Evolutionary conservation across 2,797 vertebrate genomes (phyloP), one percentile per base, ranked within the genome.

Genomic region (Okamejei kenojei): DNA sequence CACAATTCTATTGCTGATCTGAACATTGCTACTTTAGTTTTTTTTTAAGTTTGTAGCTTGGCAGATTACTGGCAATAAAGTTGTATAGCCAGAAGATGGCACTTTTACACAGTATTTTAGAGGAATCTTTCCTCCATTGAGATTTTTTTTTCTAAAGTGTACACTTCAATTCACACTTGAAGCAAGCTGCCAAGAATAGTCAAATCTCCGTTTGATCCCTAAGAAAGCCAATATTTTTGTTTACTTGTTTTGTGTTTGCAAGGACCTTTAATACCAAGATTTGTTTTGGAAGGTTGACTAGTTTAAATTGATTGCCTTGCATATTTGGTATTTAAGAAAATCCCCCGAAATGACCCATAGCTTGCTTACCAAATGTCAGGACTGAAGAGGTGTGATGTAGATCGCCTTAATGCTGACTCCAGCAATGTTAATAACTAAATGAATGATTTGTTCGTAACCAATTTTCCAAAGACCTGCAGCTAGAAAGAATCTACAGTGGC

Each of bases 31-130:
- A 35, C 29, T 82, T 82, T 10, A 88, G 84, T 88, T 54, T 63
- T 54, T 54, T 45, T 45, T 45, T 45, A 88, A 61, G 10, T 68
- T 9, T 65, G 54, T 63, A 21, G 63, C 21, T 90, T 38, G 63
- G 11, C 29, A 35, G 32, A n/a, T 38, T 74, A 35, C 26, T 91
- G 9, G 90, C 35, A 91, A 10, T 91, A 74, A 74, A 91, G 21
- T 1, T 29, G 0, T 38, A 73, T 29, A 73, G 65, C 90, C 90
- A 54, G 90, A 71, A 91, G 90, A 91, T 21, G 90, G 65, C 90
- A 74, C 68, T 45, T 71, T 54, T 91, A 74, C 23, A 45, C 90
- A 91, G 38, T 91, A 73, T 68, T 88, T 88, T 88, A 65, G 35
- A 7, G n/a, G 63, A 35, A 19, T 88, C 15, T 68, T 88, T 88